Percentiles rank a stretch among this genome's conserved stretches.
Conservation (phyloP, 2,888 invertebrate genomes). For the Flexamia atlantica region DNA sequence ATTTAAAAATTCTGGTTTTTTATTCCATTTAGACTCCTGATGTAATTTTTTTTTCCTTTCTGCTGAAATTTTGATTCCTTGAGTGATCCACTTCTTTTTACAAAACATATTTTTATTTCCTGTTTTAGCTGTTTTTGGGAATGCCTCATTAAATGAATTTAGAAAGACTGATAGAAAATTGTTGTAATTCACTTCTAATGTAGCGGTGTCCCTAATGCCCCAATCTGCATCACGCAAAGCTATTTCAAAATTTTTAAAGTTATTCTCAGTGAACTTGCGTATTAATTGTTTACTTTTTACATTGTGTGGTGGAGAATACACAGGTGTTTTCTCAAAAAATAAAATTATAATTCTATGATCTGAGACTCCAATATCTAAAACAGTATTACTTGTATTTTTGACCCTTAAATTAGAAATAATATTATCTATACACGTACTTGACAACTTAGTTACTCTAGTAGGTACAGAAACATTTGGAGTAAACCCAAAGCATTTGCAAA, state of each 20-base stretch:
- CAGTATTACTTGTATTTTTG: background rate
- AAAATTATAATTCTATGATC: background rate
- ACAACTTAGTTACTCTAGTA: background rate
- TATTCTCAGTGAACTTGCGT: background rate
- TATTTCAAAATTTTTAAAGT: background rate
- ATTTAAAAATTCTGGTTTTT: too few species aligned
- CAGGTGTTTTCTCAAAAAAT: background rate
- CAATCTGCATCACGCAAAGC: background rate
- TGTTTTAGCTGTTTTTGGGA: too few species aligned
- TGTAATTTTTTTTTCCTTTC: too few species aligned
- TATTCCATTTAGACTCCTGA: too few species aligned
- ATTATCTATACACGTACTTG: background rate
- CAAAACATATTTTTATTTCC: too few species aligned
- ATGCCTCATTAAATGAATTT: too few species aligned
- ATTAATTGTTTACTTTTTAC: background rate
- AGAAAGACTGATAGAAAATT: too few species aligned
- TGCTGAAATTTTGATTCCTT: too few species aligned
- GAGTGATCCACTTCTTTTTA: too few species aligned
- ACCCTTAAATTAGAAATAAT: background rate
- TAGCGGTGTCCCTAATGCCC: background rate
- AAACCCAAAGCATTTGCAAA: background rate
- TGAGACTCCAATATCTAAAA: background rate
- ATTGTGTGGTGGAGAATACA: background rate
- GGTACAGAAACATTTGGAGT: background rate
- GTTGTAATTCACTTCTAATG: too few species aligned